Conservation (phyloP, 2,888 invertebrate genomes). For the Drosophila incognita region DNA sequence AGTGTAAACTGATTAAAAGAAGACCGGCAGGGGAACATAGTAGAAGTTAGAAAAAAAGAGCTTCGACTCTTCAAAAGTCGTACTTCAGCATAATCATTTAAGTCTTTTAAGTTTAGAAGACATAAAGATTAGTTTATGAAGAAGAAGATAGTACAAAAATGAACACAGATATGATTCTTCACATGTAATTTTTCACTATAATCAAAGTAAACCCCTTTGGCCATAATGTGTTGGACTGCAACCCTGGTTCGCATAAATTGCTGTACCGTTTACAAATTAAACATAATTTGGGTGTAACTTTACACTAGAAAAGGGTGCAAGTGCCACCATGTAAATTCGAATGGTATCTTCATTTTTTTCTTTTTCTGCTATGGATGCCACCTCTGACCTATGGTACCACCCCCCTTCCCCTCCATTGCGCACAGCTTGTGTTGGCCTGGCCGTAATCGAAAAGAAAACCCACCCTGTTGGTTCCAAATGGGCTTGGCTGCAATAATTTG, state of each 20-base stretch:
- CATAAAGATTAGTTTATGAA: neutral
- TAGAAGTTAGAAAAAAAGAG: neutral
- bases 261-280: constrained; percentile 24
- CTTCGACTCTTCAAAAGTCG: neutral
- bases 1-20: neutral
- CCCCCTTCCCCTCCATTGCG: neutral
- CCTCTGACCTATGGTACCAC: constrained; percentile 8
- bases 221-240: neutral
- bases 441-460: constrained; percentile 43
- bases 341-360: constrained; percentile 49
- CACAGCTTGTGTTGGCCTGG: constrained; percentile 14
- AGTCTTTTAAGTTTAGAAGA: neutral
- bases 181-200: no score
- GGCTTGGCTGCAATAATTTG: constrained; percentile 67
- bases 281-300: constrained; percentile 45
- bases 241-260: constrained; percentile 30
- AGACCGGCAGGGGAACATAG: no score
- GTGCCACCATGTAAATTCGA: constrained; percentile 44
- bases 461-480: constrained; percentile 32
- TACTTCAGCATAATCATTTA: no score
- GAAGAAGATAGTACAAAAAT: neutral
- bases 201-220: neutral
- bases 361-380: neutral
- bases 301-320: constrained; percentile 48
- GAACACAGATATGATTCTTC: neutral